Conservation (phyloP, 2,888 invertebrate genomes). For the Agrilus mali region DNA sequence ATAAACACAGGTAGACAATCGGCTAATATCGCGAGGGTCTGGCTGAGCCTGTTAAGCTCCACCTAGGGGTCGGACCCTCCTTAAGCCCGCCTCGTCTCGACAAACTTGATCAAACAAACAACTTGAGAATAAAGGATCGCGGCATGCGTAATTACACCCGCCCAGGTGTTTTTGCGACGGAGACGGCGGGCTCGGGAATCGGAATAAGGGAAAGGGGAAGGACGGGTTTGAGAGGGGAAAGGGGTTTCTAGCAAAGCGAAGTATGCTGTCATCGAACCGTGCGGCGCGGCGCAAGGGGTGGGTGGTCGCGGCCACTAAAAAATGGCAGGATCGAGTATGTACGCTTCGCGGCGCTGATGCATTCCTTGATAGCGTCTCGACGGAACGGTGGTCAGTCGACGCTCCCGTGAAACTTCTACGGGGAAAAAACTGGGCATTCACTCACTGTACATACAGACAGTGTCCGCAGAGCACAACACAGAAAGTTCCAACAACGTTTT, state of each 20-base stretch:
- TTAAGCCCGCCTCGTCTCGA: conserved; percentile 8
- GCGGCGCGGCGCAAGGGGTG: conserved; percentile 18
- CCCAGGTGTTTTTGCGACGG: conserved; percentile 33
- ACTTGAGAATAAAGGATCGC: conserved; percentile 19
- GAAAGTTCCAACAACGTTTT: conserved; percentile 24
- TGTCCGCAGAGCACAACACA: conserved; percentile 19
- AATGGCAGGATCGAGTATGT: conserved; percentile 25
- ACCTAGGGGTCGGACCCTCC: conserved; percentile 13
- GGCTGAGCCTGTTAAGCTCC: conserved; percentile 8
- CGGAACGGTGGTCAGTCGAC: conserved; percentile 35
- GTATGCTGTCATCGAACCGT: conserved; percentile 28
- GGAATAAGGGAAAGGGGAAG: too few relatives aligned
- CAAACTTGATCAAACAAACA: conserved; percentile 12
- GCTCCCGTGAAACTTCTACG: conserved; percentile 5
- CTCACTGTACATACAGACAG: conserved; percentile 2
- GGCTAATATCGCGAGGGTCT: conserved; percentile 13
- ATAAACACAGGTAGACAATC: conserved; percentile 18
- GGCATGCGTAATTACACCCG: conserved; percentile 27
- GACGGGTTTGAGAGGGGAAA: too few relatives aligned
- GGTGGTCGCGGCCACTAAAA: conserved; percentile 23
- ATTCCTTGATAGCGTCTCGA: conserved; percentile 47
- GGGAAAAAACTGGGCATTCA: conserved; percentile 14
- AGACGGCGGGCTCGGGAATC: too few relatives aligned
- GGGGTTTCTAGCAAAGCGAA: conserved; percentile 23
- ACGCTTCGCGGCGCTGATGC: conserved; percentile 27